phyloP scores from a whole-genome alignment of 2,113 vertebrate genomes.

The Arenaria interpres region DNA sequence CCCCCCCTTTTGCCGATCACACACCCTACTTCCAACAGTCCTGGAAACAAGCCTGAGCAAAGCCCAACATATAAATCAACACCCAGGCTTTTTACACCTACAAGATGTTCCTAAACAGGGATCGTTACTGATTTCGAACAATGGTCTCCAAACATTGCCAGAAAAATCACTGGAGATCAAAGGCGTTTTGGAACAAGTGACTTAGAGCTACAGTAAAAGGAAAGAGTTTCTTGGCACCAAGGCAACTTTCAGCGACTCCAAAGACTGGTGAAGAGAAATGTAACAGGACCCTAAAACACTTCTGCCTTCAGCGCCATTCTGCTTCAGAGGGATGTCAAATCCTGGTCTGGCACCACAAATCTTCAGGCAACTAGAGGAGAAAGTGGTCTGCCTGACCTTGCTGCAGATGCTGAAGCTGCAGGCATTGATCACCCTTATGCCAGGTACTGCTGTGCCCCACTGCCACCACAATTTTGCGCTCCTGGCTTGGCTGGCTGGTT shows the following conservation, averaged over 20 bases:
- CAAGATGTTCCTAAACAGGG: neutral
- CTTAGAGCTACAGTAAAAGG: neutral
- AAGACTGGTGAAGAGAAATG: neutral
- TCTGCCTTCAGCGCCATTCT: neutral
- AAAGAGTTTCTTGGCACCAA: neutral
- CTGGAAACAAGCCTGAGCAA: neutral
- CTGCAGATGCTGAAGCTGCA: neutral
- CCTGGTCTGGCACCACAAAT: neutral
- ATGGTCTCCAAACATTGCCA: neutral
- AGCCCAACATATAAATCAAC: neutral
- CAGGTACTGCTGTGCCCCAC: neutral
- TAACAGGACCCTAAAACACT: neutral
- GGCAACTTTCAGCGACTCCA: neutral
- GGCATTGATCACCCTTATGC: neutral
- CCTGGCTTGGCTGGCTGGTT: neutral
- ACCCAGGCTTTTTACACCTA: neutral
- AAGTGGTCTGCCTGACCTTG: neutral
- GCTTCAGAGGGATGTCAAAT: neutral
- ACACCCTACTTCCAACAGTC: neutral
- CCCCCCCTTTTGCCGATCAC: rapidly evolving
- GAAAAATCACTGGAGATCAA: neutral
- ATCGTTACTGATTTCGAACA: neutral
- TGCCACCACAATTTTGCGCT: neutral
- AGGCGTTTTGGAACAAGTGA: neutral
- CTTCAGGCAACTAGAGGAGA: neutral